Base-by-base conservation (phyloP, 2,797 vertebrate genomes). In the Sphaeramia orbicularis region DNA sequence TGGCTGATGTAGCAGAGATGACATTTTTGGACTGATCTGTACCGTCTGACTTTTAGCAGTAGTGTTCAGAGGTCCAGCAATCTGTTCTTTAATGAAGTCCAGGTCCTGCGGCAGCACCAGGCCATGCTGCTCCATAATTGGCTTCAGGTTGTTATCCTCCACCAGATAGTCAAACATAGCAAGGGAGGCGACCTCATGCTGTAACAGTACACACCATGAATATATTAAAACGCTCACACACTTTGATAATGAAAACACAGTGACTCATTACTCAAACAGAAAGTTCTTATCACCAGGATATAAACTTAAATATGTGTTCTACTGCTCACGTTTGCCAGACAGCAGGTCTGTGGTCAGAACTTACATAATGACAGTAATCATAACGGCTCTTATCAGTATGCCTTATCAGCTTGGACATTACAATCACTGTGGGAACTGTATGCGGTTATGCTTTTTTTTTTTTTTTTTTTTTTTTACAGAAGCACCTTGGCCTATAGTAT, bases 101-200 rank as follows among this genome's bases (percentile, higher is more conserved):
- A 98, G 88, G 72, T 99, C 98, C 47, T 96, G 89, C 0, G 96
- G 92, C 50, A 96, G 91, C 27, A 81, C 19, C 49, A 99, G 93
- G 30, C 95, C 96, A 10, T 97, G 90, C 0, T 70, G 10, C 72
- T 82, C 1, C 96, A 99, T 95, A 59, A 92, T 86, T 1, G 21
- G 37, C 80, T 70, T 83, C 60, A 99, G 91, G 0, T 35, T 0
- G 30, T 99, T 99, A 58, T 85, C 90, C 5, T 80, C 0, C 50
- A 99, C 86, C 65, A 99, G 91, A 87, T 99, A 84, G 63, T 99
- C 95, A 88, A 99, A 99, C 98, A 99, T 99, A 49, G 83, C 3
- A 32, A 96, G 85, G 1, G 97, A 98, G 38, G 95, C 96, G 0
- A 40, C 74, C 89, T 98, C 96, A 2, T 98, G 97, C 96, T 98